These are phyloP conservation scores for Bombylius discolor DNA, from an alignment of 2,888 invertebrate species.

Conservation along the genomic window DNA sequence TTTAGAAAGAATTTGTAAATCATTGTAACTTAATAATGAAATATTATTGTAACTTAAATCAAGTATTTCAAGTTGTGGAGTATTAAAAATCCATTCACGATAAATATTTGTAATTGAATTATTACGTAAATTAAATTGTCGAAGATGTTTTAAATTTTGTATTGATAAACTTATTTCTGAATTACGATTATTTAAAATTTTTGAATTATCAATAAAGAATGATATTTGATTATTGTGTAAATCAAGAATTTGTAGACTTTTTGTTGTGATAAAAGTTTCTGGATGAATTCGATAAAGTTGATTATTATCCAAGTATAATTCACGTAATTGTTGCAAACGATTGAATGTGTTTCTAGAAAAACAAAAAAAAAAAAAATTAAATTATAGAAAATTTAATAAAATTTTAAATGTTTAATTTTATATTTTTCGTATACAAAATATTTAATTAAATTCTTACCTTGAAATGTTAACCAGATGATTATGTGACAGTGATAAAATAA, in stretches of 20 bases:
- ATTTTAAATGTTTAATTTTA: no score
- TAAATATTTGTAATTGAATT: slow-evolving; percentile 49
- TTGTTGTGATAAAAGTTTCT: slow-evolving; percentile 41
- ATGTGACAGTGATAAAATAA: slow-evolving; percentile 46
- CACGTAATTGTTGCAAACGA: slow-evolving; percentile 33
- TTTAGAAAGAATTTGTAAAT: slow-evolving; percentile 32
- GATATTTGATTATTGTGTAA: slow-evolving; percentile 43
- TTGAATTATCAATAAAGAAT: slow-evolving; percentile 26
- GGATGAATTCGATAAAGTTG: slow-evolving; percentile 30
- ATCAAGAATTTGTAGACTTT: slow-evolving; percentile 39
- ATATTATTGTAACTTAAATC: slow-evolving; percentile 58
- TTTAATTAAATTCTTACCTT: slow-evolving; percentile 35
- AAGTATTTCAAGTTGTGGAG: slow-evolving; percentile 43
- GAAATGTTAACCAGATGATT: slow-evolving; percentile 49
- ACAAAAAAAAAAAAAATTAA: no score
- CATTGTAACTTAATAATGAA: slow-evolving; percentile 30
- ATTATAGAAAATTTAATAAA: no score
- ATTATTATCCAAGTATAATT: slow-evolving; percentile 42
- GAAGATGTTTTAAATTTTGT: slow-evolving; percentile 39
- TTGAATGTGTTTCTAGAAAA: not conserved
- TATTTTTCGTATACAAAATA: no score
- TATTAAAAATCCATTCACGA: slow-evolving; percentile 50
- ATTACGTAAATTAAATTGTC: slow-evolving; percentile 46
- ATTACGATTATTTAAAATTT: slow-evolving; percentile 14
- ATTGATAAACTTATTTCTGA: slow-evolving; percentile 42